Evolutionary conservation across 2,113 vertebrate genomes (phyloP), one percentile per base, ranked within the genome.

Genomic region (Eclectus roratus): DNA sequence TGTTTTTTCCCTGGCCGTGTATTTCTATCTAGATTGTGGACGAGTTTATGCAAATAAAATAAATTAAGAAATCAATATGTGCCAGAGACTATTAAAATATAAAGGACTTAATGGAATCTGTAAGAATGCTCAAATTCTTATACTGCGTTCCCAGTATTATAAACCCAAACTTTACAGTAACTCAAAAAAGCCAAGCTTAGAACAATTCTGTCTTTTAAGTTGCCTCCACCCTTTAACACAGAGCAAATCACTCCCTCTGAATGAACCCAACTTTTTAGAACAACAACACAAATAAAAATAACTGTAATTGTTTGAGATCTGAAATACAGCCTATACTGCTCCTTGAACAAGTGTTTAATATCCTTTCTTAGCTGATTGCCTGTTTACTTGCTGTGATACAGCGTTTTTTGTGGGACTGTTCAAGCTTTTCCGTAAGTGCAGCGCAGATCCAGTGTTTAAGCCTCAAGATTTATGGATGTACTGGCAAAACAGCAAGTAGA

Each of bases 61-160:
- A 55, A 56, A 41, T 3, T 25, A 19, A 56, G 37, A 64, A 81
- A 63, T 58, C 55, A 63, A 1, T 66, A 44, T 46, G 2, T 76
- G 19, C 28, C 49, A 55, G 44, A 70, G 14, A 39, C 8, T 52
- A 31, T 72, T 49, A 77, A 86, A 85, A 49, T 46, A 28, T 46
- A 63, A 65, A 43, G 3, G 3, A 27, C 5, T 58, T 70, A 25
- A 37, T 0, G 0, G 21, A 58, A 53, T 35, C 17, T 37, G 10
- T 55, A 74, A 53, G 35, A 86, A 77, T 8, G 20, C 23, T 63
- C 24, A 44, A 4, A 37, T 71, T 85, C 65, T 85, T 37, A 7
- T 64, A 37, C 16, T 21, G 8, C 58, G 4, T 63, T 85, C 19
- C 28, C 33, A 52, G 16, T 66, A 63, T 37, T 41, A 27, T 23